Base-by-base conservation (phyloP, 2,113 vertebrate genomes). In the Myotis brandtii region DNA sequence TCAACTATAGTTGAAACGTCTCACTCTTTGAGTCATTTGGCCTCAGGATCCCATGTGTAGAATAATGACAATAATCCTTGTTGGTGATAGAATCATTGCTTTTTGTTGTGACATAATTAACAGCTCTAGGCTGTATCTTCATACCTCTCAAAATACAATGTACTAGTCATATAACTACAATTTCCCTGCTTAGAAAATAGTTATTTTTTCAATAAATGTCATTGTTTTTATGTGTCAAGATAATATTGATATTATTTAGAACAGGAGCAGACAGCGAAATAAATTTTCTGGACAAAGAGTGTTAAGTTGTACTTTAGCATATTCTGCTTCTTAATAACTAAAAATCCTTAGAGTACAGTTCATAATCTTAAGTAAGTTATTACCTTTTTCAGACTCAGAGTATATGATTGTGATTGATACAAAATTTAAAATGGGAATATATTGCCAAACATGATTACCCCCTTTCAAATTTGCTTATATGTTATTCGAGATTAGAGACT, bases 31-130 rank as follows among this genome's bases (percentile, higher is more conserved):
- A 96, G 54, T 66, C 14, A 32, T 37, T 79, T 92, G 30, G 72
- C 48, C 50, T 59, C 84, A 90, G 34, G 77, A 94, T 81, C 80
- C 46, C 75, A 59, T 59, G 20, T 94, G 62, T 97, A 96, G 52
- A 97, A 89, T 54, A 97, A 97, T 79, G 67, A 88, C 43, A 94
- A 85, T 83, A 91, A 96, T 89, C 50, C 77, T n/a, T 97, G 7
- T 67, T 95, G 91, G 16, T 92, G 66, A 94, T 83, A 77, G 76
- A 89, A 91, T 82, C 48, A 82, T 77, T 92, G 34, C 20, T 96
- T 98, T 96, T 14, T 80, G 80, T 70, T 91, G 21, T 52, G 94
- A 95, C 0, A 81, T 76, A 95, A 72, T 77, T 52, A 92, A 93
- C 2, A 89, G 32, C 48, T 94, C 50, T 72, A 83, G 27, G 32